Percentiles rank a stretch among this genome's conserved stretches.
Evolutionary conservation across 2,797 vertebrate species (phyloP).

Genomic region (Petrocephalus sullivani): DNA sequence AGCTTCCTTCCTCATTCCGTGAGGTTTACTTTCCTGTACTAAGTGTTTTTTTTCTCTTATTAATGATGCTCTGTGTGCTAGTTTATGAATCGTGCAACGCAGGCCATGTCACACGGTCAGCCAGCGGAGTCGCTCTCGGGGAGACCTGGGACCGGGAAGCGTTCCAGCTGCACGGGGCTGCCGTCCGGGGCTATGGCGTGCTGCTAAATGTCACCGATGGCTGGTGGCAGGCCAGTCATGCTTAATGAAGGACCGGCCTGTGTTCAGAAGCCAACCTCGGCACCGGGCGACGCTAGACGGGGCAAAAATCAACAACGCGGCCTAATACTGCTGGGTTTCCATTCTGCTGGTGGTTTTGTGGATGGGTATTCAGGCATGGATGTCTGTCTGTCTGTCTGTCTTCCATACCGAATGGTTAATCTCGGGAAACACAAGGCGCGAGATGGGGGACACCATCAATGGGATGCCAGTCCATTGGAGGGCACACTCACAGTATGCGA

Average conservation of each 20-base stretch:
- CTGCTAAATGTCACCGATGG: conserved; percentile 73
- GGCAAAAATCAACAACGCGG: background rate
- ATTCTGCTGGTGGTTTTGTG: background rate
- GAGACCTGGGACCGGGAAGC: conserved; percentile 36
- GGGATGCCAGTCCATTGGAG: background rate
- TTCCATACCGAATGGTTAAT: background rate
- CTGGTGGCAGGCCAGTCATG: conserved; percentile 65
- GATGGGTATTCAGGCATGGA: background rate
- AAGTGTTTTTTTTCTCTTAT: background rate
- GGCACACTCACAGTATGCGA: background rate
- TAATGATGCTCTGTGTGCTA: background rate
- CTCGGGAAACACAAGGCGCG: background rate
- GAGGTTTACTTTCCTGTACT: background rate
- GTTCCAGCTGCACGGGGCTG: conserved; percentile 40
- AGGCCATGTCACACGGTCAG: conserved; percentile 17
- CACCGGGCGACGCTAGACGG: background rate
- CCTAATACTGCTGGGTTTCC: background rate
- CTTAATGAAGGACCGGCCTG: conserved; percentile 61
- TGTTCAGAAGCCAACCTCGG: conserved; percentile 38
- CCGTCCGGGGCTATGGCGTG: conserved; percentile 57
- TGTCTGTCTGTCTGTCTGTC: background rate
- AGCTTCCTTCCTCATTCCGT: background rate
- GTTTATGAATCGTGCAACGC: background rate
- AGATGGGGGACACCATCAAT: background rate
- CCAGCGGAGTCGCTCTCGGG: conserved; percentile 50